A percentile compares a stretch with the other conserved stretches of the same genome.
phyloP scores from a whole-genome alignment of 2,888 invertebrate genomes.

The Bombylius discolor region DNA sequence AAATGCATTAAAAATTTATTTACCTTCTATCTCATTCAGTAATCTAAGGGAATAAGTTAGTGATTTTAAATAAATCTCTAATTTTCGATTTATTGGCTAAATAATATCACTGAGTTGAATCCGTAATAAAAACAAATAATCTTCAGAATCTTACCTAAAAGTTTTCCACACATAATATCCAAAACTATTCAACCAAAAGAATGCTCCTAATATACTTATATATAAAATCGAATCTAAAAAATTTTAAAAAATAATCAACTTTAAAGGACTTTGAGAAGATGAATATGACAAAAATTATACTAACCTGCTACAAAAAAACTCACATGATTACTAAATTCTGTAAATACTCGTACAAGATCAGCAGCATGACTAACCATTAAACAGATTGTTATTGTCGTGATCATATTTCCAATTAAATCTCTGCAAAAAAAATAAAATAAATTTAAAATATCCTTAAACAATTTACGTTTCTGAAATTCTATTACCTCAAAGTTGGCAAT shows the following conservation, averaged over 20 bases:
- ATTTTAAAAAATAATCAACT: constrained; percentile 6
- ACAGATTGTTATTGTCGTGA: constrained; percentile 68
- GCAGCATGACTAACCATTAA: constrained; percentile 65
- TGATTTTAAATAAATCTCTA: background rate
- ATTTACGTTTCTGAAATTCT: too few relatives aligned
- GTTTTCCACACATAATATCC: constrained; percentile 84
- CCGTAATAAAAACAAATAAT: too few relatives aligned
- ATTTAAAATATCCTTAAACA: background rate
- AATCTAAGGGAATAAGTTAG: background rate
- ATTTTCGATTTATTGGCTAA: background rate
- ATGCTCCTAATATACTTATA: constrained; percentile 62
- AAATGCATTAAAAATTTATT: constrained; percentile 4
- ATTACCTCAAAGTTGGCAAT: constrained; percentile 56
- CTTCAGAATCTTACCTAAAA: constrained; percentile 46
- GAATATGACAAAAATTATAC: constrained; percentile 10
- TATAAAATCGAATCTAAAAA: constrained; percentile 64
- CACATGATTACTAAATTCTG: constrained; percentile 65
- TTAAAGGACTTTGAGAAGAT: too few relatives aligned
- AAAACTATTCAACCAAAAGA: constrained; percentile 76
- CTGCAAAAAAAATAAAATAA: constrained; percentile 17
- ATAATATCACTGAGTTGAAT: too few relatives aligned
- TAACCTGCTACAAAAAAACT: constrained; percentile 69
- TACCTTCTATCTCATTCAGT: background rate
- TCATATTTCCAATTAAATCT: constrained; percentile 72
- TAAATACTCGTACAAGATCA: constrained; percentile 64